phyloP scores from a whole-genome alignment of 2,113 vertebrate genomes.

The Himantopus leucocephalus region DNA sequence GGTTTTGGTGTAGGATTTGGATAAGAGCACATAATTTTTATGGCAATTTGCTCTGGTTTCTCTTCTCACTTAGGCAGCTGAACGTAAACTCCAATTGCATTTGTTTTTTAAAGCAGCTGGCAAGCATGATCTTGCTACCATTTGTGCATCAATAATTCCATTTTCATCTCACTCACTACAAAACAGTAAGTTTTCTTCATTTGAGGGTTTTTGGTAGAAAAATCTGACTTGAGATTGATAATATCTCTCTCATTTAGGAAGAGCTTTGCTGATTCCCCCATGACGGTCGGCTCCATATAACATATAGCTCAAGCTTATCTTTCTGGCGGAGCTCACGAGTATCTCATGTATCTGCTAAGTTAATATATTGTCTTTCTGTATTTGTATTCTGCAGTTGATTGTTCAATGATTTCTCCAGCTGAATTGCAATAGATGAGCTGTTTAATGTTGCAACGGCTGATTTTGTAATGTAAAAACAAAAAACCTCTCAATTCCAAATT shows the following conservation, averaged over 20 bases:
- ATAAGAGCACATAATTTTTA: neutral
- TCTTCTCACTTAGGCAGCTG: constrained; percentile 3
- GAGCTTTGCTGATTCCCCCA: neutral
- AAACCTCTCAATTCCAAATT: constrained; percentile 46
- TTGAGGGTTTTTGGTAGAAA: neutral
- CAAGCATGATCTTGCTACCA: neutral
- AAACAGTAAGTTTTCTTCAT: neutral
- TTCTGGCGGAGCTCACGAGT: neutral
- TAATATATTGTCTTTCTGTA: constrained; percentile 34
- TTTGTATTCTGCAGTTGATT: constrained; percentile 56
- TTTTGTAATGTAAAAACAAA: constrained; percentile 66
- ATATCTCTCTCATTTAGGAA: neutral
- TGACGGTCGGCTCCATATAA: neutral
- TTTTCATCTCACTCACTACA: constrained; percentile 45
- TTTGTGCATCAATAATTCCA: constrained; percentile 18
- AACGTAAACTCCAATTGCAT: neutral
- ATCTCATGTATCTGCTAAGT: constrained; percentile 29
- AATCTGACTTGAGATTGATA: neutral
- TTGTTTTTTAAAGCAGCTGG: constrained; percentile 38
- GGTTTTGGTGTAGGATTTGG: neutral
- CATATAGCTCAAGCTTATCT: neutral
- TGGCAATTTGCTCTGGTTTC: constrained; percentile 21
- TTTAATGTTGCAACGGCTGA: constrained; percentile 54
- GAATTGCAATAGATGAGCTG: constrained; percentile 57
- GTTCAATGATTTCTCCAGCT: constrained; percentile 58